Base-by-base conservation (phyloP, 2,113 vertebrate genomes). In the Chrysochloris asiatica region DNA sequence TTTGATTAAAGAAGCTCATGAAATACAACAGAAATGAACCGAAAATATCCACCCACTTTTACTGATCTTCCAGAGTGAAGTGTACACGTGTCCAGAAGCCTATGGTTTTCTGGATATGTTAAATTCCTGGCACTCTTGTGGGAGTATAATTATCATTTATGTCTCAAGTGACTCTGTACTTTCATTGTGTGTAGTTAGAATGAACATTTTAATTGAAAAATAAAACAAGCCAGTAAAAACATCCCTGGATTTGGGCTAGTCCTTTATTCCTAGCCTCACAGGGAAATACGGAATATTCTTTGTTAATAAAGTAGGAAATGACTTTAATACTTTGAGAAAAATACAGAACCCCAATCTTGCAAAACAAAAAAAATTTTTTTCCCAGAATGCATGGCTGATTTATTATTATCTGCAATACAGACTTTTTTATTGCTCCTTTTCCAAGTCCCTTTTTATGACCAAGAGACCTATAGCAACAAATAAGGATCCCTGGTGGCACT, bases 161-260 rank as follows among this genome's bases (percentile, higher is more conserved):
- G 9, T 75, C 82, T 91, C 41, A 6, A 0, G 24, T n/a, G n/a
- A 33, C 38, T 17, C 24, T 50, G 73, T 85, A 54, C 63, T 89
- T 84, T 56, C 63, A 47, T 4, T 59, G 26, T 19, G 65, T 52
- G 33, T 8, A 24, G 30, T 13, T 24, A 30, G 80, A 89, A 50
- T 84, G 91, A 87, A 78, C 83, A 78, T 47, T 89, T 90, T 76
- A 43, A 28, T 36, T 73, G 77, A 71, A 93, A 92, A 88, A 85
- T 14, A 24, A 84, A n/a, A 77, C 30, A 48, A 36, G 65, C 30
- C 38, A 52, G 33, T 38, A 77, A 93, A 85, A 95, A 86, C 0
- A 8, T 21, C 59, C 67, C 48, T 36, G n/a, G 38, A 81, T 84
- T 50, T 41, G 48, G 84, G 81, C 84, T 81, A 69, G 89, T 79